phyloP scores from a whole-genome alignment of 2,888 invertebrate species.

The Megalurothrips usitatus region DNA sequence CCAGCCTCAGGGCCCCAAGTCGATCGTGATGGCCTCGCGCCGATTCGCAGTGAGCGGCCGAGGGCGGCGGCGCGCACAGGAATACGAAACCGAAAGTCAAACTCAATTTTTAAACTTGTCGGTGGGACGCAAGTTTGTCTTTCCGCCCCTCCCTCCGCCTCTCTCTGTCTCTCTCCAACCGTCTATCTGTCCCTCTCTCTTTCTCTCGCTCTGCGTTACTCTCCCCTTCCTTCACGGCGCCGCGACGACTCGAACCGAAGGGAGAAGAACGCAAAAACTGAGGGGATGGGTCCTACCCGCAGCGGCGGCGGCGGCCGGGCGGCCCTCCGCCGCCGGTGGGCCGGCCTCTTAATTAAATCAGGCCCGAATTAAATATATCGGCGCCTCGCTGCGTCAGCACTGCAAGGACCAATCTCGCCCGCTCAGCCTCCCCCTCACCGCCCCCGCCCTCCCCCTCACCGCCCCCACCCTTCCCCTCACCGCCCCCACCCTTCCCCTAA shows the following conservation, averaged over 20 bases:
- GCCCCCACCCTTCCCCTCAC: not conserved
- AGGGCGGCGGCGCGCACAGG: not conserved
- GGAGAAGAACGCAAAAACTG: not conserved
- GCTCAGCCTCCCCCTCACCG: not conserved
- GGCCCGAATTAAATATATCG: slow-evolving; percentile 18
- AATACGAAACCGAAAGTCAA: slow-evolving; percentile 20
- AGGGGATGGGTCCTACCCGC: not conserved
- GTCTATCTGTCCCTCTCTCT: not conserved
- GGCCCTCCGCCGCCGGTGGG: not conserved
- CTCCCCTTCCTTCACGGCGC: not conserved
- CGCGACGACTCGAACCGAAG: not conserved
- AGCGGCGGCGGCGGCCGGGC: not conserved
- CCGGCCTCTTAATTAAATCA: slow-evolving; percentile 21
- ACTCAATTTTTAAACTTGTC: slow-evolving; percentile 27
- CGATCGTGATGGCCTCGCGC: too few relatives aligned
- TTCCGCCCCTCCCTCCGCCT: not conserved
- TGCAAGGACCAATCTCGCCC: not conserved
- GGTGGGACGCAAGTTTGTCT: slow-evolving; percentile 17
- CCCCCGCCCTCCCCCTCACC: not conserved
- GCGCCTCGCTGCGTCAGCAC: slow-evolving; percentile 15
- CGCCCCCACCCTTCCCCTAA: not conserved
- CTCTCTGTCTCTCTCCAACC: not conserved
- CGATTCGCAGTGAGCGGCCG: not conserved
- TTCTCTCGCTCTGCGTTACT: not conserved
- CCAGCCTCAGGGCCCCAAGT: not conserved